Evolutionary conservation across 2,797 vertebrate genomes (phyloP).

Genomic region (Borostomias antarcticus): DNA sequence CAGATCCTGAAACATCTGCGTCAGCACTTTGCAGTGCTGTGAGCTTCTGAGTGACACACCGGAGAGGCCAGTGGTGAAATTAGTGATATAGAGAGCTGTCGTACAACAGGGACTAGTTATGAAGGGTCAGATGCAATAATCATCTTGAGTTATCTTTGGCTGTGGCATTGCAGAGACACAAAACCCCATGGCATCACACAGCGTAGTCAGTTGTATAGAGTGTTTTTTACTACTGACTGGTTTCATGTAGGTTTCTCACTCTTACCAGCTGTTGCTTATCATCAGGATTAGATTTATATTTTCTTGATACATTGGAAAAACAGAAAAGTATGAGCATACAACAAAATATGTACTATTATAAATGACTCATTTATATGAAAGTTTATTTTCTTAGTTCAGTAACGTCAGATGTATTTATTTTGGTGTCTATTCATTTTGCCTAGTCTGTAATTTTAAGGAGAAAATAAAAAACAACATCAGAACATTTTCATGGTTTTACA

Average conservation of each 20-base stretch:
- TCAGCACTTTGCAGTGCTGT: conserved; percentile 89
- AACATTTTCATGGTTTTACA: too few relatives aligned
- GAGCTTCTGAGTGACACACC: conserved; percentile 41
- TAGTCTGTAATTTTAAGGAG: background rate
- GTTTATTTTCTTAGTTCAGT: conserved; percentile 3
- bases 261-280: too few relatives aligned
- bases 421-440: background rate
- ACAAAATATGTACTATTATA: conserved; percentile 8
- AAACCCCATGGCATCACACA: too few relatives aligned
- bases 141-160: background rate
- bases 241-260: background rate
- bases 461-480: background rate
- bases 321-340: conserved; percentile 14
- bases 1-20: conserved; percentile 88
- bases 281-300: too few relatives aligned
- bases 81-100: background rate
- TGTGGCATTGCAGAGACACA: background rate
- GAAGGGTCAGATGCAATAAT: background rate
- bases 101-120: background rate
- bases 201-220: background rate
- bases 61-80: background rate
- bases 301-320: too few relatives aligned
- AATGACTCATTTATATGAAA: background rate
- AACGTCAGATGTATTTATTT: background rate
- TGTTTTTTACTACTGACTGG: background rate